phyloP scores from a whole-genome alignment of 2,888 invertebrate species.

The Xylota segnis region DNA sequence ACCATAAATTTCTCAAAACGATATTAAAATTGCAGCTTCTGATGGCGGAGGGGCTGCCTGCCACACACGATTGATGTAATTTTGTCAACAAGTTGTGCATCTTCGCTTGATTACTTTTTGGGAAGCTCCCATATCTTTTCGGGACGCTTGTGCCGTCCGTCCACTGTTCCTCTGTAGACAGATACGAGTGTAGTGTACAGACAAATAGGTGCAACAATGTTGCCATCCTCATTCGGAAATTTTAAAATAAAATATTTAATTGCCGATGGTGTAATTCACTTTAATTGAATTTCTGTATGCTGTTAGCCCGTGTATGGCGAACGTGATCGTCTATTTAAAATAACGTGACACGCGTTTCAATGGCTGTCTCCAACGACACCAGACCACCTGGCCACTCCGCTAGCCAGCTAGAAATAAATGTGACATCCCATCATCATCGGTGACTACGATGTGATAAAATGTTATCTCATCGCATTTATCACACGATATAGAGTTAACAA shows the following conservation, averaged over 20 bases:
- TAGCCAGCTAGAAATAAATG: slow-evolving; percentile 4
- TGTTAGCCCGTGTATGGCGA: background rate
- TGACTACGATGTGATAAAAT: slow-evolving; percentile 67
- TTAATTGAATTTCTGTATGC: slow-evolving; percentile 22
- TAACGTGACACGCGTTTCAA: slow-evolving; percentile 13
- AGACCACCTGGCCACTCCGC: slow-evolving; percentile 11
- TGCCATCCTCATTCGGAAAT: slow-evolving; percentile 6
- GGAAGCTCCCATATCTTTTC: slow-evolving; percentile 15
- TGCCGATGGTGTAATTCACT: background rate
- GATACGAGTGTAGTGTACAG: no score
- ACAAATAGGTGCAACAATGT: slow-evolving; percentile 15
- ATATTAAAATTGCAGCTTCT: background rate
- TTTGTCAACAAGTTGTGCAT: slow-evolving; percentile 40
- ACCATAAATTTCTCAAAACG: slow-evolving; percentile 10
- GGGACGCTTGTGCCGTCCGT: background rate
- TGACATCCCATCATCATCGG: slow-evolving; percentile 40
- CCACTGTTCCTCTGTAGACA: background rate
- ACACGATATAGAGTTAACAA: slow-evolving; percentile 2
- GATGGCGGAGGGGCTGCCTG: no score
- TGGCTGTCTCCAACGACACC: background rate
- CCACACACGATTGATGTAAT: slow-evolving; percentile 20
- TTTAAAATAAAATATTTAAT: slow-evolving; percentile 17
- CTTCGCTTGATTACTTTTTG: slow-evolving; percentile 25
- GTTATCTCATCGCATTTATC: slow-evolving; percentile 64
- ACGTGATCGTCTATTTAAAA: slow-evolving; percentile 10